These are phyloP conservation scores for Phengaris alcon DNA, from an alignment of 2,888 invertebrate species.

Conservation along the genomic window DNA sequence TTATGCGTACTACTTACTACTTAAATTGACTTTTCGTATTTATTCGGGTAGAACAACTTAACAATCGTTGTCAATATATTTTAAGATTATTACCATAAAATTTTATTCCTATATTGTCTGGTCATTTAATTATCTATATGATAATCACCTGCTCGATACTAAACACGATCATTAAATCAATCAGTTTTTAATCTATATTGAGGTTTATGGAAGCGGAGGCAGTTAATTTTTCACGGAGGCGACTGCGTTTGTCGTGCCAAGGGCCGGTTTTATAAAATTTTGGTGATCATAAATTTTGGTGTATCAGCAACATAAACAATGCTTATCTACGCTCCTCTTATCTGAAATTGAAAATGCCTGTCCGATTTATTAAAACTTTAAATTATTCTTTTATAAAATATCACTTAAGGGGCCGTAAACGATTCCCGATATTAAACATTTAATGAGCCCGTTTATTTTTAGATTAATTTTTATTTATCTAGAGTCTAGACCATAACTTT, in stretches of 20 bases:
- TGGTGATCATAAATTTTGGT: conserved; percentile 60
- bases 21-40: neutral
- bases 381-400: conserved; percentile 14
- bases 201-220: conserved; percentile 28
- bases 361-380: conserved; percentile 38
- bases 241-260: conserved; percentile 47
- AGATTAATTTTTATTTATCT: conserved; percentile 7
- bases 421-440: neutral
- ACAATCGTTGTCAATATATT: neutral
- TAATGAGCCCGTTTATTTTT: neutral
- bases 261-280: conserved; percentile 66
- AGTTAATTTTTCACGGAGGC: conserved; percentile 48
- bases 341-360: conserved; percentile 54
- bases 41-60: neutral
- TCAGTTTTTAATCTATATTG: conserved; percentile 54
- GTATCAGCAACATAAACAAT: conserved; percentile 63
- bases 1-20: neutral
- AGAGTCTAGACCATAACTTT: neutral
- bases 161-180: conserved; percentile 32
- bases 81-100: neutral
- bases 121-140: conserved; percentile 44
- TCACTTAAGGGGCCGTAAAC: conserved; percentile 12
- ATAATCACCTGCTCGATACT: conserved; percentile 31
- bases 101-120: neutral
- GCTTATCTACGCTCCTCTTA: conserved; percentile 61